Conservation (phyloP, 2,888 invertebrate genomes). For the Clepsis dumicolana region DNA sequence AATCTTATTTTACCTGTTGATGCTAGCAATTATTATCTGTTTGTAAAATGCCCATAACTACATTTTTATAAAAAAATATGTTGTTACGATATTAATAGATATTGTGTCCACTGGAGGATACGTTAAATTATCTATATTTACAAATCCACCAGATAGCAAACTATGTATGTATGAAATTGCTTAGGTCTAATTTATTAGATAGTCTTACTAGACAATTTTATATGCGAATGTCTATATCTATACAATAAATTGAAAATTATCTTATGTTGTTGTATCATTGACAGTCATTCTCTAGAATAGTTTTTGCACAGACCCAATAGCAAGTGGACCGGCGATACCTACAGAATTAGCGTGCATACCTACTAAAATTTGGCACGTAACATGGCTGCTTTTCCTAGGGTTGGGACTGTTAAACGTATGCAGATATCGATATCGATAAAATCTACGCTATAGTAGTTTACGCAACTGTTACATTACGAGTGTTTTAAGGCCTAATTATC, state of each 20-base stretch:
- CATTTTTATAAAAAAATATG: slow-evolving; percentile 28
- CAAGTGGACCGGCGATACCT: too few relatives aligned
- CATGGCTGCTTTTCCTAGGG: too few relatives aligned
- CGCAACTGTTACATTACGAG: too few relatives aligned
- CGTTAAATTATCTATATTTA: slow-evolving; percentile 44
- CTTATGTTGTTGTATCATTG: slow-evolving; percentile 14
- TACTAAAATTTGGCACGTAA: too few relatives aligned
- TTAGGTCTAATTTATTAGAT: slow-evolving; percentile 72
- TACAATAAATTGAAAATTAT: slow-evolving; percentile 70
- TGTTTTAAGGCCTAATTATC: too few relatives aligned
- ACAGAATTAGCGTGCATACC: too few relatives aligned
- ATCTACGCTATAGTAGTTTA: too few relatives aligned
- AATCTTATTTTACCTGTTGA: slow-evolving; percentile 36
- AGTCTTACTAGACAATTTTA: slow-evolving; percentile 78
- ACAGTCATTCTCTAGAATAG: too few relatives aligned
- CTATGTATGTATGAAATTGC: slow-evolving; percentile 62
- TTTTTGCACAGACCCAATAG: too few relatives aligned
- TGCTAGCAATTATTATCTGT: slow-evolving; percentile 32
- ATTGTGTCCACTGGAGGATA: slow-evolving; percentile 39
- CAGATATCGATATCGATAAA: too few relatives aligned
- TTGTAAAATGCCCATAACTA: slow-evolving; percentile 23
- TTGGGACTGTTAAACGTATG: too few relatives aligned
- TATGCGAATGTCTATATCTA: slow-evolving; percentile 76
- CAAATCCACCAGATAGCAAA: slow-evolving; percentile 51
- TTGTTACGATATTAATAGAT: slow-evolving; percentile 36